Conservation (phyloP, 2,888 invertebrate species). For the Amblyjoppa proteus region DNA sequence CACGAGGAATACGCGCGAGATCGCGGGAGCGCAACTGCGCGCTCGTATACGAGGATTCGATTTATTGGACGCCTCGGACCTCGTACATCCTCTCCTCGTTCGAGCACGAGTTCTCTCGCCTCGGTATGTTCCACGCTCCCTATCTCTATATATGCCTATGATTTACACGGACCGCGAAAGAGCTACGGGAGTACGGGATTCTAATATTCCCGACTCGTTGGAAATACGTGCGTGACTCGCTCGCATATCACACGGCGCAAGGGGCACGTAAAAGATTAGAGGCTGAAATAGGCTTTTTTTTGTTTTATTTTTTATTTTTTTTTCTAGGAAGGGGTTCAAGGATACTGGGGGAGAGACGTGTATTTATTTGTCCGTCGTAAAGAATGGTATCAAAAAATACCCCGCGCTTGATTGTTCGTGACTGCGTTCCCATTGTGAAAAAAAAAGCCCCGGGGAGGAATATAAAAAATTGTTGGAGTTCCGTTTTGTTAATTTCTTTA, state of each 20-base stretch:
- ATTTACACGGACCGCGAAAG: constrained; percentile 67
- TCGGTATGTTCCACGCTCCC: constrained; percentile 25
- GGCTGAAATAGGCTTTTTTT: constrained; percentile 31
- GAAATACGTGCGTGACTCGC: constrained; percentile 64
- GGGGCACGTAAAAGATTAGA: constrained; percentile 37
- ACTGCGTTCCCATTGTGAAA: no score
- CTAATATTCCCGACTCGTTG: constrained; percentile 56
- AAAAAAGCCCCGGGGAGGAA: no score
- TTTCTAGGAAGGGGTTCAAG: background rate
- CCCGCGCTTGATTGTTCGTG: no score
- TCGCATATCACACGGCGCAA: constrained; percentile 55
- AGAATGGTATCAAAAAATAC: no score
- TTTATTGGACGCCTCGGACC: constrained; percentile 67
- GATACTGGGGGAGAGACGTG: no score
- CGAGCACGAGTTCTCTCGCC: constrained; percentile 64
- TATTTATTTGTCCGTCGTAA: no score
- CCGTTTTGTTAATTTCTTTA: no score
- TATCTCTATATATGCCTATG: constrained; percentile 50
- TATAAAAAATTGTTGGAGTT: no score
- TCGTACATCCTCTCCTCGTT: constrained; percentile 64
- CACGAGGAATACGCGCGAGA: constrained; percentile 44
- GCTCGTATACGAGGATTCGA: constrained; percentile 65
- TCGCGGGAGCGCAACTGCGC: constrained; percentile 34
- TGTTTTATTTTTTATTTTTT: background rate
- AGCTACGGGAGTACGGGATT: constrained; percentile 65